Base-by-base conservation (phyloP, 2,113 vertebrate species). In the Amphiprion percula region DNA sequence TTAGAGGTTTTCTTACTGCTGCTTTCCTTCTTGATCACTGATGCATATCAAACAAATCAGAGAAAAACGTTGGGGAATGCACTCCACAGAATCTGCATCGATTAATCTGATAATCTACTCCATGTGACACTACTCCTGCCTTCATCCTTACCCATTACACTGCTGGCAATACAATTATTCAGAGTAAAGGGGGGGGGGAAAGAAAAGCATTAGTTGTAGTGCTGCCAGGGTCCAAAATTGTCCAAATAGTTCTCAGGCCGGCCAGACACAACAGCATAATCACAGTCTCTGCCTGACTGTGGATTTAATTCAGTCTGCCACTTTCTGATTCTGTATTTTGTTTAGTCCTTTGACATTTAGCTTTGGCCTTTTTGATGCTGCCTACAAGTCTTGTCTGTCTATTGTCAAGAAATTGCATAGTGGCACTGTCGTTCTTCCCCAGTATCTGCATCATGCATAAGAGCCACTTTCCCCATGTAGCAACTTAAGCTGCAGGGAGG, bases 71-170 rank as follows among this genome's bases (percentile, higher is more conserved):
- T 39, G 12, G 82, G 65, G 62, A 70, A 79, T 79, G 66, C 24
- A 49, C 44, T 59, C 23, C 58, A n/a, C 49, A 4, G 37, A 78
- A 50, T 71, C 74, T 59, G 24, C 80, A 65, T 88, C 41, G 21
- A 78, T 86, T 72, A 74, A 88, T 89, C 64, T 87, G 77, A 52
- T 89, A 90, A 89, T 89, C 77, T 88, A 67, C 79, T 87, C 78
- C 87, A 90, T 82, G 80, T 91, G 84, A 87, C 68, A 50, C 68
- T 79, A 53, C 61, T 68, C 61, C 60, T 64, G 75, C 65, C 52
- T 58, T 81, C 7, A 12, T 68, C 49, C 50, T 46, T 59, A 26
- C 39, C 62, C 44, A 63, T 85, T 83, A 72, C 68, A 65, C 69
- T 74, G 73, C 64, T 73, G 41, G 77, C 77, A 82, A 79, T 83